These are phyloP conservation scores for Catharus fuscescens DNA, from an alignment of 2,113 vertebrate species.

Conservation along the genomic window DNA sequence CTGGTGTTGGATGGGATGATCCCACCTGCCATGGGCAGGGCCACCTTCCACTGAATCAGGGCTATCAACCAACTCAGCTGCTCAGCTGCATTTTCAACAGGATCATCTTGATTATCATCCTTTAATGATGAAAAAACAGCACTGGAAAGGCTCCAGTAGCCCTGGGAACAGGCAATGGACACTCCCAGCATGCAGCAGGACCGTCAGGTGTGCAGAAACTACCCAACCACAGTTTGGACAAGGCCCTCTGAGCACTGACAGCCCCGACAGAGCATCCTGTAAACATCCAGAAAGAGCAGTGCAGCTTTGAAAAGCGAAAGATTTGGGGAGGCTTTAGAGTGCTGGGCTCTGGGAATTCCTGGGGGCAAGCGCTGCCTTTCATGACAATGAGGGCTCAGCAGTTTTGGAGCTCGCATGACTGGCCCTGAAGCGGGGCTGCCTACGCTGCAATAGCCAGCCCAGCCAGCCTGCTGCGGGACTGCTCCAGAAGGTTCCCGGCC, in stretches of 20 bases:
- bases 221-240: fast-evolving
- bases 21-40: not conserved
- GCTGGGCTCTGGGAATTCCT: not conserved
- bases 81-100: fast-evolving
- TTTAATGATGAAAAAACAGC: not conserved
- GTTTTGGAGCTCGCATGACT: not conserved
- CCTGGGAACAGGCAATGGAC: not conserved
- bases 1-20: not conserved
- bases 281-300: not conserved
- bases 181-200: not conserved
- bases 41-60: not conserved
- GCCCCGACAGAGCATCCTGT: not conserved
- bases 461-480: conserved; percentile 9
- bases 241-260: not conserved
- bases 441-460: not conserved
- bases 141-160: not conserved
- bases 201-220: not conserved
- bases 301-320: not conserved
- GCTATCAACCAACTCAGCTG: not conserved
- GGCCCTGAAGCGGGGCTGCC: conserved; percentile 6
- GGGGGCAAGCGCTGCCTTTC: not conserved
- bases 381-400: not conserved
- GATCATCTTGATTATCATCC: too few species aligned
- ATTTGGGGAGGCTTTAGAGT: not conserved
- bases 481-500: not conserved